Percentiles rank a stretch among this genome's conserved stretches.
Evolutionary conservation across 2,113 vertebrate genomes (phyloP).

Genomic region (Uropsilus gracilis): DNA sequence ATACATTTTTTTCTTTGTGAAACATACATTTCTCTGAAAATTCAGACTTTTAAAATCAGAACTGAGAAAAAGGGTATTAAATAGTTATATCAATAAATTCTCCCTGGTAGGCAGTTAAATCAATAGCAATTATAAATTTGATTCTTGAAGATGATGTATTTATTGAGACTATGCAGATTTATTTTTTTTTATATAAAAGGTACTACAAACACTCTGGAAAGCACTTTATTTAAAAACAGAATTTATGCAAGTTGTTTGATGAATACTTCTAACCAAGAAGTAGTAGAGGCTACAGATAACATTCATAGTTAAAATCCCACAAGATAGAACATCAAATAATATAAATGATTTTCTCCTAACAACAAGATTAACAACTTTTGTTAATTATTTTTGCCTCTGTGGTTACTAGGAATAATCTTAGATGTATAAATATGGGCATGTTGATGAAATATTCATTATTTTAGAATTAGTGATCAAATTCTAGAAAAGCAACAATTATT

Average conservation of each 20-base stretch:
- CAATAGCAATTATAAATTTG: not conserved
- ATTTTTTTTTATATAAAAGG: not conserved
- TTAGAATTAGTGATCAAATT: not conserved
- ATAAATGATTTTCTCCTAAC: not conserved
- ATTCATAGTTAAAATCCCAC: not conserved
- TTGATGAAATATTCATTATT: not conserved
- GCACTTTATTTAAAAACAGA: not conserved
- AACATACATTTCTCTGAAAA: slow-evolving; percentile 30
- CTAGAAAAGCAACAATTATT: not conserved
- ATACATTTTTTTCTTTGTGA: not conserved
- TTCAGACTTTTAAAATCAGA: not conserved
- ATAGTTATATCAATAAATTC: not conserved
- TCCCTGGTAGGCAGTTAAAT: not conserved
- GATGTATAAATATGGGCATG: not conserved
- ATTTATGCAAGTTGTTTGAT: not conserved
- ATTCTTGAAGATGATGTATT: not conserved
- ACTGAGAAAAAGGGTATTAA: not conserved
- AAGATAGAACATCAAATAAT: not conserved
- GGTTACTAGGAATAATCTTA: not conserved
- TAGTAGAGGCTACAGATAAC: not conserved
- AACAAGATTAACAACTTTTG: slow-evolving; percentile 6
- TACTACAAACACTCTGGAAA: not conserved
- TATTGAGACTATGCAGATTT: not conserved
- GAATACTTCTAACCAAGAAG: slow-evolving; percentile 10
- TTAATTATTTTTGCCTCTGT: not conserved